A percentile compares a stretch with the other conserved stretches of the same genome.
Evolutionary conservation across 1,140 invertebrate genomes (phyloP).

Genomic region (Bombus picipes): DNA sequence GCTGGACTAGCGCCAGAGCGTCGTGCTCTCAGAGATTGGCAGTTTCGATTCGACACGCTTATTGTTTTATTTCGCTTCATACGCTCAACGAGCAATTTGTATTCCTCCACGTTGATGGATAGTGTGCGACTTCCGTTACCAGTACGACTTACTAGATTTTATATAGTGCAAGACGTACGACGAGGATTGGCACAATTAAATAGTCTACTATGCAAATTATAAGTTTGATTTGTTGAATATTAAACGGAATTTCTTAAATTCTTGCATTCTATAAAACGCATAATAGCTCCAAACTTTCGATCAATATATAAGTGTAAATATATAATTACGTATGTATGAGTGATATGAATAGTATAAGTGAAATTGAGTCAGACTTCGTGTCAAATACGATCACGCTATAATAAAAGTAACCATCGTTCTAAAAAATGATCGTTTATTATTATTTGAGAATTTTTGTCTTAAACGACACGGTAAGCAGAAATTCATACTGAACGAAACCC

Average conservation of each 20-base stretch:
- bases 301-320: no score
- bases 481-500: not conserved
- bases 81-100: conserved; percentile 13
- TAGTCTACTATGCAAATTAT: no score
- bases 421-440: not conserved
- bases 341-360: not conserved
- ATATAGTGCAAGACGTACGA: not conserved
- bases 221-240: not conserved
- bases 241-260: not conserved
- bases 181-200: not conserved
- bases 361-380: not conserved
- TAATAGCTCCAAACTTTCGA: not conserved
- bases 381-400: not conserved
- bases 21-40: conserved; percentile 34
- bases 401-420: not conserved
- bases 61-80: conserved; percentile 25
- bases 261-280: no score
- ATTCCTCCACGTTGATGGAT: conserved; percentile 10
- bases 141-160: not conserved
- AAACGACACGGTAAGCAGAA: not conserved
- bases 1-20: conserved; percentile 27
- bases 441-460: not conserved
- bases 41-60: conserved; percentile 23
- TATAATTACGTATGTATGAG: no score
- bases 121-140: not conserved